Evolutionary conservation across 1,140 invertebrate genomes (phyloP), one percentile per base, ranked within the genome.

Genomic region (Carposina sasakii): DNA sequence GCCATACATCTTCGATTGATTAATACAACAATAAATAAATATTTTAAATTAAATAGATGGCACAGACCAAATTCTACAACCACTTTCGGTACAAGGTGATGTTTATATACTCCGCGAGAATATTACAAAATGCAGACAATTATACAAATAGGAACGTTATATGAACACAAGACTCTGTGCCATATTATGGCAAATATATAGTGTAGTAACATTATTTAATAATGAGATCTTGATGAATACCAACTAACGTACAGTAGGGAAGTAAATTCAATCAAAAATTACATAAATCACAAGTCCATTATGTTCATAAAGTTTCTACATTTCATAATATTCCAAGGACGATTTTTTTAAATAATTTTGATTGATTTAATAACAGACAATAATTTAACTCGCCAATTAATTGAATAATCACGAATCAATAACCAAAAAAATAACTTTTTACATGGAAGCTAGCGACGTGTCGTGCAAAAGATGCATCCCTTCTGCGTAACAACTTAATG

Each of bases 41-140:
- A 73, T 46, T 76, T 65, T 72, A 79, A 67, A 78, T 81, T 81
- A 84, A 83, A 79, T 83, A 79, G 67, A 84, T 84, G 81, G 81
- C 81, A 84, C 81, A 70, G 63, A 81, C 77, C 81, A 77, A 76
- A 73, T 69, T 68, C 69, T 65, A 69, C 66, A 51, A 70, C 68
- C 71, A 67, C 66, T 66, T 62, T 64, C 65, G 76, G 75, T 79
- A 84, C 79, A 56, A 69, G 73, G 76, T 84, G 72, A 62, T 68
- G 67, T 52, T 57, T 65, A 68, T 65, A 57, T 48, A 61, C n/a
- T n/a, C n/a, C n/a, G n/a, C n/a, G n/a, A n/a, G n/a, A n/a, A n/a
- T n/a, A n/a, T n/a, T n/a, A n/a, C n/a, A n/a, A n/a, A n/a, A n/a
- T n/a, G n/a, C n/a, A n/a, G n/a, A n/a, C n/a, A n/a, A n/a, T n/a